Conservation (phyloP, 2,113 vertebrate genomes). For the Colistium nudipinnis region DNA sequence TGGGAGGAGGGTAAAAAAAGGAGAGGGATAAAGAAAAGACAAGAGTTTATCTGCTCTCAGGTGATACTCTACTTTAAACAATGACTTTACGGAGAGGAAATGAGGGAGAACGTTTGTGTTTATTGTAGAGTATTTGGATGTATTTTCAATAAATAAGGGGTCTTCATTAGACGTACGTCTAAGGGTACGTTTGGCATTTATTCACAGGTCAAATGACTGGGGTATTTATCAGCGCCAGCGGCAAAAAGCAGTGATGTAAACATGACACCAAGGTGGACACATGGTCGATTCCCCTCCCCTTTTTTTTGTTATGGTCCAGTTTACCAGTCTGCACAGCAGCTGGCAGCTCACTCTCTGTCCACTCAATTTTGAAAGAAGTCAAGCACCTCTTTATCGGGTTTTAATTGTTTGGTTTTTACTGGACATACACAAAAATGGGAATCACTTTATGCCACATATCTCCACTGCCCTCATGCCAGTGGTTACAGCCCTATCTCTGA, state of each 20-base stretch:
- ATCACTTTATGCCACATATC: constrained; percentile 11
- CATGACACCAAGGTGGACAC: not conserved
- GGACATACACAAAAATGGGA: too few species aligned
- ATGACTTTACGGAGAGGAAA: not conserved
- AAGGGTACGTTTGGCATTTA: not conserved
- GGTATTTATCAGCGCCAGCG: not conserved
- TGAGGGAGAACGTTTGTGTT: not conserved
- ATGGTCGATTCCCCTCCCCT: not conserved
- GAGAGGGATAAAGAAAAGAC: not conserved
- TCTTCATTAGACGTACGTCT: too few species aligned
- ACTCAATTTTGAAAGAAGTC: not conserved
- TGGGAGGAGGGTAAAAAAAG: not conserved
- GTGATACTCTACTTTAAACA: constrained; percentile 11
- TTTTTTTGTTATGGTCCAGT: not conserved
- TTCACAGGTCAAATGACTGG: not conserved
- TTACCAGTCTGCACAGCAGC: not conserved
- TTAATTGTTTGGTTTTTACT: too few species aligned
- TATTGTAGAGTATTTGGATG: too few species aligned
- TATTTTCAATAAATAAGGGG: too few species aligned
- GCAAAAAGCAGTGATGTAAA: not conserved
- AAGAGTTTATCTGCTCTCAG: constrained; percentile 9
- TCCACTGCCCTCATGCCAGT: constrained; percentile 36
- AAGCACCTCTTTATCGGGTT: too few species aligned
- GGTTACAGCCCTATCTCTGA: constrained; percentile 52
- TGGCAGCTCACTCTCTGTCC: not conserved